These are phyloP conservation scores for Scaptomyza caliginosa DNA, from an alignment of 2,888 invertebrate genomes.

Conservation along the genomic window DNA sequence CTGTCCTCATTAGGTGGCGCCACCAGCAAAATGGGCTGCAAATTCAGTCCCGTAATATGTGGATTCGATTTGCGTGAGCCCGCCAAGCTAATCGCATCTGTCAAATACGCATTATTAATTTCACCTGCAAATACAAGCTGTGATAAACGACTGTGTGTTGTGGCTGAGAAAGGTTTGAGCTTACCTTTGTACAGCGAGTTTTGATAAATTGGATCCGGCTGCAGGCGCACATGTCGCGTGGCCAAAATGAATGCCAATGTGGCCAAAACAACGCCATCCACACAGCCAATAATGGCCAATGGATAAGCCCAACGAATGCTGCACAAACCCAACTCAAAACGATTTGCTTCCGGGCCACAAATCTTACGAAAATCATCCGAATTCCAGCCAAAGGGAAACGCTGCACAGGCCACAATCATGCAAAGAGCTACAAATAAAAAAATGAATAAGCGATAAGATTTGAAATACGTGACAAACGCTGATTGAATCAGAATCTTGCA, in stretches of 20 bases:
- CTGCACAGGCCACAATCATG: constrained; percentile 93
- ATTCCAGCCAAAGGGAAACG: constrained; percentile 97
- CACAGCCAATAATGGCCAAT: constrained; percentile 91
- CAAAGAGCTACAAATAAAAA: constrained; percentile 89
- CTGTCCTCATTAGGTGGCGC: constrained; percentile 86
- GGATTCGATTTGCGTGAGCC: constrained; percentile 91
- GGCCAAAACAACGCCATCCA: constrained; percentile 85
- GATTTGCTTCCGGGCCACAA: constrained; percentile 92
- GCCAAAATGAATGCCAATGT: constrained; percentile 97
- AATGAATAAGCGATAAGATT: constrained; percentile 19
- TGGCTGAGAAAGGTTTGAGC: neutral
- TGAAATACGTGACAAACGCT: constrained; percentile 41
- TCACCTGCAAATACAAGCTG: constrained; percentile 87
- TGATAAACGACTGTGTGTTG: neutral
- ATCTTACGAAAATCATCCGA: constrained; percentile 92
- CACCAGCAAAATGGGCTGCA: constrained; percentile 92
- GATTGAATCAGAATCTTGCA: constrained; percentile 34
- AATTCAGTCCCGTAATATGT: constrained; percentile 85
- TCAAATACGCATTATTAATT: constrained; percentile 94
- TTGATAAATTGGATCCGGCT: constrained; percentile 91
- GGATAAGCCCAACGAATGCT: constrained; percentile 97
- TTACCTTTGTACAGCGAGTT: constrained; percentile 89
- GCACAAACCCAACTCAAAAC: constrained; percentile 92
- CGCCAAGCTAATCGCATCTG: constrained; percentile 92
- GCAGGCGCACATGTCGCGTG: constrained; percentile 93